These are phyloP conservation scores for Hedychridium roseum DNA, from an alignment of 2,888 invertebrate genomes.

Conservation along the genomic window DNA sequence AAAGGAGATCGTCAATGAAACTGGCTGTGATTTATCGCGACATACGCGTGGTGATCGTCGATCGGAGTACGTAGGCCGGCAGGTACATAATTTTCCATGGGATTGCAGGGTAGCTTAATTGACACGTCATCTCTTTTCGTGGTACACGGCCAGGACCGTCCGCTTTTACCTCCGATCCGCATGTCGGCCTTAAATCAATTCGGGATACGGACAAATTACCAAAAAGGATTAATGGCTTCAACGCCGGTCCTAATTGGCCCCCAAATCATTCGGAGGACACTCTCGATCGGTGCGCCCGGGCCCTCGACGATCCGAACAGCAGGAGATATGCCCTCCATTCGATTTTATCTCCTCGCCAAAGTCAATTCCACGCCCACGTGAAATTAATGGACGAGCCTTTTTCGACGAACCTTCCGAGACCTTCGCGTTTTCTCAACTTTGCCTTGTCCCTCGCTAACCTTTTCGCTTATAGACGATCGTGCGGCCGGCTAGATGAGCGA, in stretches of 20 bases:
- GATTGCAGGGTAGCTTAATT: slow-evolving; percentile 44
- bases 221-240: slow-evolving; percentile 43
- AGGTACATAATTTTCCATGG: slow-evolving; percentile 29
- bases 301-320: slow-evolving; percentile 12
- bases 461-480: background rate
- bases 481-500: slow-evolving; percentile 38
- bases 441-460: background rate
- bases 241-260: slow-evolving; percentile 41
- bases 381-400: slow-evolving; percentile 34
- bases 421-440: slow-evolving; percentile 9
- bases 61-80: too few relatives aligned
- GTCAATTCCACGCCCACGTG: slow-evolving; percentile 31
- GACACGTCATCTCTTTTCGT: slow-evolving; percentile 42
- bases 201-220: slow-evolving; percentile 38
- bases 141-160: slow-evolving; percentile 23
- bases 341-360: slow-evolving; percentile 28
- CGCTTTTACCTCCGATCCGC: slow-evolving; percentile 40
- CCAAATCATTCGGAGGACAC: slow-evolving; percentile 27
- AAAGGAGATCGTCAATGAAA: slow-evolving; percentile 16
- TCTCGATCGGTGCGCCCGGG: slow-evolving; percentile 21
- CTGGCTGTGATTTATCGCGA: slow-evolving; percentile 31
- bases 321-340: slow-evolving; percentile 22
- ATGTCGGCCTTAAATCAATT: slow-evolving; percentile 49
- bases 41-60: slow-evolving; percentile 13
- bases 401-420: slow-evolving; percentile 27